Evolutionary conservation across 2,113 vertebrate genomes (phyloP), one percentile per base, ranked within the genome.

Genomic region (Notothenia rossii): DNA sequence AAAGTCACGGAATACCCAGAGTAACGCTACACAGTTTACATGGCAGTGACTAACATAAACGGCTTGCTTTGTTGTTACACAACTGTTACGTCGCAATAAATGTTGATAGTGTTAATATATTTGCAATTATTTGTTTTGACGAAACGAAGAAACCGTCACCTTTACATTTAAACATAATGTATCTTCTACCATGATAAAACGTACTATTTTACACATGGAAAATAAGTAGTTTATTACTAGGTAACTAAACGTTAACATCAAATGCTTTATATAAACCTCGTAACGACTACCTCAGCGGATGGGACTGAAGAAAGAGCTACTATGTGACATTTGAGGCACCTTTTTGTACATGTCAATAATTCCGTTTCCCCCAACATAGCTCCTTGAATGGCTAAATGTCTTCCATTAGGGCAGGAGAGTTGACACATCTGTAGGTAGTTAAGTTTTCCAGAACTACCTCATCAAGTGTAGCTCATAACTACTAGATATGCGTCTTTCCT

Each of bases 401-500:
- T 51, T 71, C 5, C 81, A 5, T 4, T 17, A 5, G 36, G 15
- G 7, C 17, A 58, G 7, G 33, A 83, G 68, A 59, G 43, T 9
- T 58, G 33, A 49, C 60, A n/a, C 62, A 33, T 40, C 29, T 36
- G 17, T 46, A 18, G 43, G 40, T 48, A 8, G 49, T 29, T 12
- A 3, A 14, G 49, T 45, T 36, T 45, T 65, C 51, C 72, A 11
- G 3, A 62, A 60, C 54, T 69, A 67, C 49, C 56, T 33, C n/a
- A 9, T 56, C 29, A 50, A 43, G 50, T 49, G 48, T 40, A 59
- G 29, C 67, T 71, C 48, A 4, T 15, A 46, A 48, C 66, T 43
- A 1, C 40, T 76, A 89, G 85, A 88, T 18, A 98, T 98, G 97
- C 95, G 97, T 7, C 84, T 97, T 36, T 94, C 94, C 1, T 93